Base-by-base conservation (phyloP, 1,140 invertebrate species). In the Eumeta japonica region DNA sequence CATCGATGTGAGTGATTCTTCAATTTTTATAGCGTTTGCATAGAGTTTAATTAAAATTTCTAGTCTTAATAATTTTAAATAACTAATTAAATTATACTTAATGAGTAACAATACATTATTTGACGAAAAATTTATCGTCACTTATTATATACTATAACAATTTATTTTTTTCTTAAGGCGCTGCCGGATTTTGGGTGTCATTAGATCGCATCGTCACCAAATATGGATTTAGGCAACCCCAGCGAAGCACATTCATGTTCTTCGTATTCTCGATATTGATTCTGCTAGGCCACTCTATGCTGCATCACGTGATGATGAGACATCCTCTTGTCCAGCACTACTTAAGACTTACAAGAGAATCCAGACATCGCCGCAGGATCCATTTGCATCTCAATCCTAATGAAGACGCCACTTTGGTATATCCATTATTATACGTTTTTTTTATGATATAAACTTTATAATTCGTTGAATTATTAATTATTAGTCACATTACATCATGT, bases 291-390 rank as follows among this genome's bases (percentile, higher is more conserved):
- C 92, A 90, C 46, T 89, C 86, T 46, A 68, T 85, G 45, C 65
- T 92, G 17, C 88, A 93, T 52, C 79, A 88, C 58, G 60, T 86
- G 5, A 83, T 90, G 35, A 83, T 87, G 47, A 79, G 83, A 36
- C 88, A 87, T 18, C 85, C 89, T 4, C 90, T 94, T 56, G 87
- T 92, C 29, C 83, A 88, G 45, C 91, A 88, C 57, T 91, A 94
- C 49, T 78, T 93, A 41, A 83, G 79, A 11, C 63, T 88, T 3
- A 89, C 86, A 39, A 80, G 81, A 40, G 83, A 88, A 45, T 83
- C 81, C 2, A 81, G 84, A 39, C 84, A 85, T 35, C 35, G 50
- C 19, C 45, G 59, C 3, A 58, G 68, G 9, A 68, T 73, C 28
- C 68, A 64, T 18, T 45, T 53, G 79, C 86, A 10, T 63, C 87